phyloP scores from a whole-genome alignment of 1,140 invertebrate species.

The Pogonognathellus flavescens region DNA sequence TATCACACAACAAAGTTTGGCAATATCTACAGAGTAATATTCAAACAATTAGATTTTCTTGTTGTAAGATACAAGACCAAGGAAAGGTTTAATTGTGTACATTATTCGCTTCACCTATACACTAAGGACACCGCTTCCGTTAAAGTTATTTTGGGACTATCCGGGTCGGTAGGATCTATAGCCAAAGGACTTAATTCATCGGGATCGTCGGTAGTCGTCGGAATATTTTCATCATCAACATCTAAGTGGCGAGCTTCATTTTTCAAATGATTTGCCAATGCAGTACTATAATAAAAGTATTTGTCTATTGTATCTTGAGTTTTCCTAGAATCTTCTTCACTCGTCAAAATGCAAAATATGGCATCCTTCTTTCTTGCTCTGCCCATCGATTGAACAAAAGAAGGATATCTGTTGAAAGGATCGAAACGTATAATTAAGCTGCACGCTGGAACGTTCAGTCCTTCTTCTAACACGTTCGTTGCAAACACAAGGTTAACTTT shows the following conservation, averaged over 20 bases:
- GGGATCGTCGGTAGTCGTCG: not conserved
- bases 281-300: constrained; percentile 10
- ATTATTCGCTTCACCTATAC: constrained; percentile 28
- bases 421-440: constrained; percentile 72
- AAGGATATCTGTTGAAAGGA: constrained; percentile 79
- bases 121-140: constrained; percentile 41
- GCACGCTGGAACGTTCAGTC: constrained; percentile 56
- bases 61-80: too few relatives aligned
- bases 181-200: not conserved
- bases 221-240: not conserved
- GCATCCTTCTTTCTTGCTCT: constrained; percentile 75
- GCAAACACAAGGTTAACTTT: constrained; percentile 48
- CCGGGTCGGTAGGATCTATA: not conserved
- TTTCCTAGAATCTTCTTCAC: not conserved
- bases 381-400: constrained; percentile 88
- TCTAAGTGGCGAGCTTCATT: not conserved
- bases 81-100: too few relatives aligned
- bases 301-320: constrained; percentile 53
- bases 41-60: too few relatives aligned
- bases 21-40: constrained; percentile 54
- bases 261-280: not conserved
- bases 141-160: constrained; percentile 56
- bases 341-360: constrained; percentile 74
- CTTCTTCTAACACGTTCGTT: constrained; percentile 59
- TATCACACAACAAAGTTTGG: constrained; percentile 33